Percentiles rank a stretch among this genome's conserved stretches.
phyloP scores from a whole-genome alignment of 1,140 invertebrate species.

The Drosophila ficusphila region DNA sequence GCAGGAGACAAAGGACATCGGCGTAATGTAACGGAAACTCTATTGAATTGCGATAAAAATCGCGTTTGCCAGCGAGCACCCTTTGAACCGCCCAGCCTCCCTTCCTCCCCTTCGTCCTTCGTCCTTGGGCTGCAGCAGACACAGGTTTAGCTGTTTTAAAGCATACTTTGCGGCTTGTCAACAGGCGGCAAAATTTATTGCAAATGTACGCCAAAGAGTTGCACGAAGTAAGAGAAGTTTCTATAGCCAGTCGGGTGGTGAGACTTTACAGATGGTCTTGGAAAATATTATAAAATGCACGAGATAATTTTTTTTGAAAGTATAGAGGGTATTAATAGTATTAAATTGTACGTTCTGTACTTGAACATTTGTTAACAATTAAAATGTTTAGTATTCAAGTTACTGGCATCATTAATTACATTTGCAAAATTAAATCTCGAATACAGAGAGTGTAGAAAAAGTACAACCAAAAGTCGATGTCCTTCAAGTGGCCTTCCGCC shows the following conservation, averaged over 20 bases:
- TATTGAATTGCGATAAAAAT: slow-evolving; percentile 82
- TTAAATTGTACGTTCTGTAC: no score
- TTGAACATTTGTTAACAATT: no score
- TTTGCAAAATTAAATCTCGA: no score
- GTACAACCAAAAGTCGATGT: slow-evolving; percentile 1
- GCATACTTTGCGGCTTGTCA: slow-evolving; percentile 80
- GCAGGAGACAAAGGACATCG: slow-evolving; percentile 58
- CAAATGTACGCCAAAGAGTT: slow-evolving; percentile 74
- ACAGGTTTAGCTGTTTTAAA: slow-evolving; percentile 69
- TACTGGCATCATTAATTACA: no score
- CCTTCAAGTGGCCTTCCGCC: no score
- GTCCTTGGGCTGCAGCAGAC: slow-evolving; percentile 18
- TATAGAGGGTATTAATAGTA: no score
- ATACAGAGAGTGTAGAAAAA: no score
- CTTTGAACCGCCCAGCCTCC: slow-evolving; percentile 28
- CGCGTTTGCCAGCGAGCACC: slow-evolving; percentile 61
- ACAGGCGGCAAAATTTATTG: slow-evolving; percentile 74
- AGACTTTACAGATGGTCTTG: not conserved
- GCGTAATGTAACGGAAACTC: slow-evolving; percentile 81
- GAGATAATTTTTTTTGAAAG: no score
- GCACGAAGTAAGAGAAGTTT: slow-evolving; percentile 18
- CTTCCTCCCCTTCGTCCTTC: no score
- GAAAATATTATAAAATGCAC: no score
- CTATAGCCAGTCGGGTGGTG: not conserved
- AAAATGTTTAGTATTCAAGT: no score